Conservation (phyloP, 2,888 invertebrate genomes). For the Portevinia maculata region DNA sequence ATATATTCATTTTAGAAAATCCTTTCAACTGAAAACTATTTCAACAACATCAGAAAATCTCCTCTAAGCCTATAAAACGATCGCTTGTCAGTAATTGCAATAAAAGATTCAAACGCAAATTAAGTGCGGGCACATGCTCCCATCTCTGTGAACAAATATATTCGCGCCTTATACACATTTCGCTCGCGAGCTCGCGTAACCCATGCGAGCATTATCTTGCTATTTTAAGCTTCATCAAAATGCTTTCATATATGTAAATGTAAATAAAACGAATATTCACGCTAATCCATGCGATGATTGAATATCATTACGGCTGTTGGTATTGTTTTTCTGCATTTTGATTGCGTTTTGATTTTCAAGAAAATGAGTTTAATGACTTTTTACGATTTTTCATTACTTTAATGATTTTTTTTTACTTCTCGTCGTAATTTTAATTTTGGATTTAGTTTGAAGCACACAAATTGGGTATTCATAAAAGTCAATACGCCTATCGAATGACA, state of each 20-base stretch:
- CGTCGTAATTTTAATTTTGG: background rate
- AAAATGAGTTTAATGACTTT: conserved; percentile 66
- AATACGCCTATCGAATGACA: too few relatives aligned
- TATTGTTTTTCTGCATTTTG: conserved; percentile 31
- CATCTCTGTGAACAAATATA: conserved; percentile 16
- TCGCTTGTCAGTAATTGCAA: conserved; percentile 53
- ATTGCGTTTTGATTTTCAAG: conserved; percentile 6
- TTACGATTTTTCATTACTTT: conserved; percentile 32
- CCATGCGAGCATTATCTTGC: conserved; percentile 49
- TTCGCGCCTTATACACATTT: conserved; percentile 6
- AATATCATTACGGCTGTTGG: conserved; percentile 52
- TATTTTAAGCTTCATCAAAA: conserved; percentile 55
- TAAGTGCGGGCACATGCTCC: conserved; percentile 71
- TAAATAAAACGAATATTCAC: conserved; percentile 55
- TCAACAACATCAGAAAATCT: conserved; percentile 18
- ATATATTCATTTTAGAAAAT: too few relatives aligned
- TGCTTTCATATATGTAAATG: conserved; percentile 24
- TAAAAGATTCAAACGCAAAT: conserved; percentile 64
- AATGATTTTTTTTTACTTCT: conserved; percentile 16
- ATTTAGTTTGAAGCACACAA: background rate
- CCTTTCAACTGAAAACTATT: conserved; percentile 21
- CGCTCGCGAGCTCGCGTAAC: background rate
- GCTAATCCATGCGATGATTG: conserved; percentile 50
- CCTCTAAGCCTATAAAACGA: conserved; percentile 25
- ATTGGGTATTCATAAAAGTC: too few relatives aligned